Conservation (phyloP, 2,888 invertebrate genomes). For the Zaprionus lineosus region DNA sequence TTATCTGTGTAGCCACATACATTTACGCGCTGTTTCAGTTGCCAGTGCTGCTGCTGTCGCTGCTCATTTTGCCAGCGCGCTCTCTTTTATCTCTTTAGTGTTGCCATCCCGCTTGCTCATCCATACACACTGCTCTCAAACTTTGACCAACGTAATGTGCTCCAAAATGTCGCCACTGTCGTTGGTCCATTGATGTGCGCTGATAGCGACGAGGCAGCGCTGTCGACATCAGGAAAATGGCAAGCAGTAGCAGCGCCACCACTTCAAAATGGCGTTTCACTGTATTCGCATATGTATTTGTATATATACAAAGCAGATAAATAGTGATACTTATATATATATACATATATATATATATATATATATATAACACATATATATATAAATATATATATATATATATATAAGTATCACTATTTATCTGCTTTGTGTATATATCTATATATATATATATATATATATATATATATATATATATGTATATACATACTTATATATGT, state of each 20-base stretch:
- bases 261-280: constrained; percentile 63
- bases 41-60: constrained; percentile 14
- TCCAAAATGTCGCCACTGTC: constrained; percentile 76
- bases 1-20: constrained; percentile 61
- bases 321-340: constrained; percentile 16
- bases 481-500: neutral
- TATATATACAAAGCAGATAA: constrained; percentile 41
- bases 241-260: constrained; percentile 17
- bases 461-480: constrained; percentile 5
- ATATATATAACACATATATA: too few species aligned
- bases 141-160: constrained; percentile 74
- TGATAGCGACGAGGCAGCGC: constrained; percentile 58
- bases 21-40: constrained; percentile 28
- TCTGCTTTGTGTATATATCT: constrained; percentile 32
- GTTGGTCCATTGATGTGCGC: constrained; percentile 78
- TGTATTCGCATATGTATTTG: constrained; percentile 10
- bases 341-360: neutral
- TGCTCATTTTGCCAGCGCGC: constrained; percentile 63
- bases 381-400: neutral
- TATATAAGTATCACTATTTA: constrained; percentile 31
- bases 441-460: constrained; percentile 9
- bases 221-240: constrained; percentile 20
- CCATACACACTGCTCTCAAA: constrained; percentile 45
- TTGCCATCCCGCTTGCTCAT: constrained; percentile 58
- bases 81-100: constrained; percentile 59